Evolutionary conservation across 1,140 invertebrate species (phyloP), one percentile per base, ranked within the genome.

Genomic region (Solen grandis): DNA sequence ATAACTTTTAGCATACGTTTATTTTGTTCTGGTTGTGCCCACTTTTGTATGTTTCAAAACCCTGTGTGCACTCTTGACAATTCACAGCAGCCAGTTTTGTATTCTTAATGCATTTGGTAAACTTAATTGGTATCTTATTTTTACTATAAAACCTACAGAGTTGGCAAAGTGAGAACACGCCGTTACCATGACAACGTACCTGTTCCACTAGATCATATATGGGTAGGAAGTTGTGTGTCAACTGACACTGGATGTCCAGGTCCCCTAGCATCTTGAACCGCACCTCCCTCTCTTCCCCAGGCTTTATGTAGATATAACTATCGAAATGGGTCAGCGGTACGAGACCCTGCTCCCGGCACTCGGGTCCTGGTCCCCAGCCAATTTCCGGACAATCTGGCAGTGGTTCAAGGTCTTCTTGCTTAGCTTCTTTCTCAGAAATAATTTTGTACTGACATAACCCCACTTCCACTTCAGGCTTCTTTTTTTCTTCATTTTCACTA

Each of bases 351-450:
- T 31, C 19, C n/a, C 38, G 31, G 35, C 70, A 74, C 31, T 55
- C n/a, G 8, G 72, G 70, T 5, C 70, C 68, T 5, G 80, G 80
- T 57, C 80, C 80, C 80, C 80, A 82, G 1, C 80, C 80, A 57
- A 25, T 50, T 8, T 41, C 25, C 13, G 70, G 80, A 46, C 4
- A 35, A 25, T 82, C 80, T 31, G 80, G 80, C 29, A 75, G 31
- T 16, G 70, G 63, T 35, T 82, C 70, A 13, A 59, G 19, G 25
- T 74, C 60, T 33, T 63, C 70, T 25, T 65, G 22, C n/a, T 74
- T 60, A 60, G 59, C 68, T 4, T 59, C 31, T 41, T 62, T 69
- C 22, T 80, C 77, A 14, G 70, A 82, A 22, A 59, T 57, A 22
- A 82, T 62, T 50, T 62, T 46, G 60, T 75, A 69, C 35, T 82